A percentile compares a stretch with the other conserved stretches of the same genome.
Conservation (phyloP, 2,888 invertebrate species). For the Apamea crenata region DNA sequence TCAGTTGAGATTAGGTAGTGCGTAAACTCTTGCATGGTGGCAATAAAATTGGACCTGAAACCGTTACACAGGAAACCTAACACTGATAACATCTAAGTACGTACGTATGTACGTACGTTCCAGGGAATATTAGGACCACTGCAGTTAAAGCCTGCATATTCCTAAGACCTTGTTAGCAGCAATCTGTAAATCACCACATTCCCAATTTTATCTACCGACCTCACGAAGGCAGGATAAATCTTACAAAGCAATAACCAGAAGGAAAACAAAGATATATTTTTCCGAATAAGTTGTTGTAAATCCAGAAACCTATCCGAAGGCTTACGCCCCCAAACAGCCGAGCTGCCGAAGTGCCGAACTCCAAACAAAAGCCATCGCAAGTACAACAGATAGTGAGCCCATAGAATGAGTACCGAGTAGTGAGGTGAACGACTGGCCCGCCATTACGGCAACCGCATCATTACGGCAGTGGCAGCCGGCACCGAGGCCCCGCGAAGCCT, state of each 20-base stretch:
- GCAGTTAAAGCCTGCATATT: not conserved
- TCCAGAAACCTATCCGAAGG: not conserved
- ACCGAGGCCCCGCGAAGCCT: conserved; percentile 67
- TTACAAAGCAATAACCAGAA: not conserved
- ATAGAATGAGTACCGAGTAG: conserved; percentile 63
- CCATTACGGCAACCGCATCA: conserved; percentile 84
- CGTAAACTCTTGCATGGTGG: no score
- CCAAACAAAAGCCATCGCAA: conserved; percentile 39
- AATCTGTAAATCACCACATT: not conserved
- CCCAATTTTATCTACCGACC: not conserved
- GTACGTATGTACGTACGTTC: not conserved
- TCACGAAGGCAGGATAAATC: no score
- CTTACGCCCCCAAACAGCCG: not conserved
- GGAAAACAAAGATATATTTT: not conserved
- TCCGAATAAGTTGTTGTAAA: not conserved
- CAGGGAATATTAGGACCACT: not conserved
- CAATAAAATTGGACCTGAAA: not conserved
- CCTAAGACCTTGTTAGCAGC: no score
- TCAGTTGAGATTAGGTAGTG: not conserved
- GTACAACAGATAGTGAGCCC: conserved; percentile 59
- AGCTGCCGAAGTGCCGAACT: conserved; percentile 1
- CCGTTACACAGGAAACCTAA: no score
- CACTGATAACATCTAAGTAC: not conserved
- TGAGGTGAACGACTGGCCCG: conserved; percentile 84
- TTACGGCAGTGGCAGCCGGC: conserved; percentile 73